Evolutionary conservation across 1,140 invertebrate species (phyloP), one percentile per base, ranked within the genome.

Genomic region (Paralvinella palmiformis): DNA sequence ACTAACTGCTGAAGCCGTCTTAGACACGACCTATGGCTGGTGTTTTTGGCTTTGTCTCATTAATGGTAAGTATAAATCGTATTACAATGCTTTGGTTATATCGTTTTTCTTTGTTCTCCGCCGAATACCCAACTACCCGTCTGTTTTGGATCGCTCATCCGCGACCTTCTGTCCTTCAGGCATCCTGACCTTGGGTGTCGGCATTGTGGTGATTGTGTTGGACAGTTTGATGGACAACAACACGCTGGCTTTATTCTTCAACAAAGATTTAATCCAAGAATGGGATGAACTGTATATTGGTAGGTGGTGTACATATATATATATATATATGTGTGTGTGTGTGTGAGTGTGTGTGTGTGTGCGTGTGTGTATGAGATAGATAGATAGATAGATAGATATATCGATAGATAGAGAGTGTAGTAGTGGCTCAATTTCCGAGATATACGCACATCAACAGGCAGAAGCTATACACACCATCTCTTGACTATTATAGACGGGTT

Each of bases 1-100:
- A 41, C 86, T 96, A 63, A 67, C 71, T 1, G 69, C 65, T 7
- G 81, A 84, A 41, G 87, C 15, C 17, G 24, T 7, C 6, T 37
- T 60, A 20, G 35, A 5, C 5, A 27, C 44, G 33, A 35, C 20
- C 24, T 60, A 33, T 20, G 58, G 58, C 33, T 60, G 58, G 58
- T 60, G 35, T 7, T 60, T 60, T 20, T 5, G 33, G 58, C 24
- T 60, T 20, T 41, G 41, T 22, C 36, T 60, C 15, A 10, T 45
- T 4, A 60, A 37, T 24, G 58, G 58, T 60, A 6, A 60, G 58
- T 7, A 53, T 13, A 10, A 10, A 41, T 41, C 37, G n/a, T 13
- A 10, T n/a, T 13, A 41, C 10, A 41, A 41, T 41, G 10, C 10
- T 13, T n/a, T n/a, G n/a, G n/a, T 41, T 13, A 41, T 41, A 10